Conservation (phyloP, 2,888 invertebrate species). For the Orthosia gothica region DNA sequence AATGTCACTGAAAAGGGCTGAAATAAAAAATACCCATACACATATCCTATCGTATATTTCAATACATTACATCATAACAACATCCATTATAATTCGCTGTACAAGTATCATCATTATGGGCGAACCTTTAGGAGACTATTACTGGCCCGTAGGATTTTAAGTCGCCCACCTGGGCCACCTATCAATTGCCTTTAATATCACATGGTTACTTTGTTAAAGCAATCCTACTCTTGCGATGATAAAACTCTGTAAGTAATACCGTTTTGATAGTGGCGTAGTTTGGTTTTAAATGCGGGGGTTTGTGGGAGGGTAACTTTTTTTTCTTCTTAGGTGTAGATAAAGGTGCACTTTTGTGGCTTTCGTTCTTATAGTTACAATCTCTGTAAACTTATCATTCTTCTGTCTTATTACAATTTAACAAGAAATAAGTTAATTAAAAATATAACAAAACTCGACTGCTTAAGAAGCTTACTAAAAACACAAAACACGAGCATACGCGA, state of each 20-base stretch:
- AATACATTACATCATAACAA: constrained; percentile 32
- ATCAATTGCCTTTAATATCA: constrained; percentile 79
- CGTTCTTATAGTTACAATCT: too few species aligned
- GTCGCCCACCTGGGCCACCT: constrained; percentile 74
- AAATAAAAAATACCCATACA: constrained; percentile 14
- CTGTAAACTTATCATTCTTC: too few species aligned
- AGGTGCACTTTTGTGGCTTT: background rate
- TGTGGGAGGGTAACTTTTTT: background rate
- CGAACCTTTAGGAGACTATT: constrained; percentile 64
- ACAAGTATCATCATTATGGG: constrained; percentile 55
- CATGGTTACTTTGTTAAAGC: constrained; percentile 72
- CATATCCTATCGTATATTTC: constrained; percentile 24
- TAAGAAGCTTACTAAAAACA: too few species aligned
- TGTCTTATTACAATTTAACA: too few species aligned
- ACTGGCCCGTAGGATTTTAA: constrained; percentile 70
- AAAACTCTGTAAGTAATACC: constrained; percentile 64
- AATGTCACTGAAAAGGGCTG: background rate
- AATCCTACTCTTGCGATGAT: constrained; percentile 38
- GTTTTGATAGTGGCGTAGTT: constrained; percentile 36
- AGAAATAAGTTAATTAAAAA: too few species aligned
- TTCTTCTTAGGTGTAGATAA: too few species aligned
- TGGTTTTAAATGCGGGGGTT: constrained; percentile 25
- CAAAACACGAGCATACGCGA: too few species aligned
- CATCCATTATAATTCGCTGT: constrained; percentile 38
- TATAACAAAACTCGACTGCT: too few species aligned